Base-by-base conservation (phyloP, 2,113 vertebrate species). In the Odontophorus gujanensis region DNA sequence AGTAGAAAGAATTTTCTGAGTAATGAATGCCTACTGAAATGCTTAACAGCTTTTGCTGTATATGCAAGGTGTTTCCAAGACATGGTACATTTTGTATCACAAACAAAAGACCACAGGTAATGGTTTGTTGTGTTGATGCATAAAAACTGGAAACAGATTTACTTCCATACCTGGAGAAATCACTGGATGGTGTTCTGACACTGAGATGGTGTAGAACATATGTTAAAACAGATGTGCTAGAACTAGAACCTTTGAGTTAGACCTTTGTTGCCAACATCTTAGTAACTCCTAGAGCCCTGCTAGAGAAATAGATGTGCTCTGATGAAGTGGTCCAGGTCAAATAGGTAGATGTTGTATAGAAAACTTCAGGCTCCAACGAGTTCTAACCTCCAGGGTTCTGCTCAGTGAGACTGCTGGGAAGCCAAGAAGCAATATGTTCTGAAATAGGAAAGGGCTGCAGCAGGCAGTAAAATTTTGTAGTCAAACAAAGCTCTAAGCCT, bases 391-490 rank as follows among this genome's bases (percentile, higher is more conserved):
- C 2, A 0, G 42, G 50, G 45, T 74, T 85, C 59, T 87, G 75
- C 78, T 73, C 67, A 34, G 61, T n/a, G 66, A 86, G 75, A 79
- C 73, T 82, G 45, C 76, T 81, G 76, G 51, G 69, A 77, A 87
- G 84, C 47, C 72, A 15, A 53, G 89, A 82, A 83, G 40, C 65
- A 91, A 63, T 85, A n/a, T 85, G 65, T 90, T 91, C 72, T 66
- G 69, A 81, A 96, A 91, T 86, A 90, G 80, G 45, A 92, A 94
- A 80, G 58, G 62, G 53, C 79, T 93, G 91, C 71, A 88, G 77
- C 55, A 76, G 45, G 80, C 85, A 94, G 50, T 96, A 94, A 96
- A 97, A 90, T 19, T 87, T 86, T 67, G 87, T 72, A 94, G 77
- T 69, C 71, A 90, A 86, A 91, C 75, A 92, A 81, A 75, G 30